phyloP scores from a whole-genome alignment of 2,113 vertebrate species.

The Paedocypris sp. region DNA sequence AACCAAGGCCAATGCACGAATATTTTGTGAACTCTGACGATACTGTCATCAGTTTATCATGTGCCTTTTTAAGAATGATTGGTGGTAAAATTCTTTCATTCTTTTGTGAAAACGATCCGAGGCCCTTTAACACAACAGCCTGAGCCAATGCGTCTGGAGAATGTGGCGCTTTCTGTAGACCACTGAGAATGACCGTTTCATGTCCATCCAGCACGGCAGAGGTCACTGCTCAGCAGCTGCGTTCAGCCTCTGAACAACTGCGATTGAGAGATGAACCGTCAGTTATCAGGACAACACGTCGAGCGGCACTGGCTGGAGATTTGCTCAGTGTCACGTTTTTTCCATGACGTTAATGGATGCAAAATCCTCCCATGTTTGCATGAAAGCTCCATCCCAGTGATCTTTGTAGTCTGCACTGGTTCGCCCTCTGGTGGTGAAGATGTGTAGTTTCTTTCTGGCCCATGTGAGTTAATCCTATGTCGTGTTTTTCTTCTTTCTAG shows the following conservation, averaged over 20 bases:
- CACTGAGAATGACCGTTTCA: conserved; percentile 1
- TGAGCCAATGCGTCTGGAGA: neutral
- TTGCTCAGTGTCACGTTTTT: neutral
- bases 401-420: neutral
- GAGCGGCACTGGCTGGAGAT: neutral
- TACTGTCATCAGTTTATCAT: too few relatives aligned
- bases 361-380: neutral
- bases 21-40: too few relatives aligned
- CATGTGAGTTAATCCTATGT: neutral
- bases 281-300: neutral
- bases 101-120: neutral
- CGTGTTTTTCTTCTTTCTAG: conserved; percentile 50
- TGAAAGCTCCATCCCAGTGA: too few relatives aligned
- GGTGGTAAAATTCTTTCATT: too few relatives aligned
- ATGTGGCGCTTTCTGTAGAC: neutral
- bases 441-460: neutral
- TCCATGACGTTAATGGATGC: neutral
- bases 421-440: neutral
- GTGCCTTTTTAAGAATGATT: too few relatives aligned
- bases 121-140: neutral
- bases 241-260: neutral
- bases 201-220: conserved; percentile 18
- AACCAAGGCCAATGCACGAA: too few relatives aligned
- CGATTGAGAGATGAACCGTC: conserved; percentile 2
- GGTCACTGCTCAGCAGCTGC: conserved; percentile 6